A percentile compares a stretch with the other conserved stretches of the same genome.
These are phyloP conservation scores for Neodiprion fabricii DNA, from an alignment of 1,140 invertebrate genomes.

Conservation along the genomic window DNA sequence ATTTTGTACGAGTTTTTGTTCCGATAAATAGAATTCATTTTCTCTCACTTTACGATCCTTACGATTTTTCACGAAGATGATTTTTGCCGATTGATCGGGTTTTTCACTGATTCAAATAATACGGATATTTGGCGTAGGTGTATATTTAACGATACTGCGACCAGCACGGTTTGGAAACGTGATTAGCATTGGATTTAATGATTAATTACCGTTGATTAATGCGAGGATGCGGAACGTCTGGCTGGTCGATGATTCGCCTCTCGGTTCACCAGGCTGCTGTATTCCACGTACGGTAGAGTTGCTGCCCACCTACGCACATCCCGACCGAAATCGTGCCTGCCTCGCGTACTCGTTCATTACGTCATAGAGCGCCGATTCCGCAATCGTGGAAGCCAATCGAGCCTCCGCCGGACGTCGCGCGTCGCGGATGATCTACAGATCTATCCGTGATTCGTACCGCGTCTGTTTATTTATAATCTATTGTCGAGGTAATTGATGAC, in stretches of 20 bases:
- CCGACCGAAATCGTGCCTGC: no score
- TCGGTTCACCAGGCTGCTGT: background rate
- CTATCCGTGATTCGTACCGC: background rate
- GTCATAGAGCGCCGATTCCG: background rate
- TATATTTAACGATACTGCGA: slow-evolving; percentile 40
- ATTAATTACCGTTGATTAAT: slow-evolving; percentile 48
- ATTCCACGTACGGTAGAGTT: background rate
- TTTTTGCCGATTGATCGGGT: no score
- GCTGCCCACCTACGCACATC: no score
- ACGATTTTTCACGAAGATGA: no score
- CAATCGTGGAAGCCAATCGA: background rate
- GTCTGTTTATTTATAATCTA: slow-evolving; percentile 4
- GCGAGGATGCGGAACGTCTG: slow-evolving; percentile 47
- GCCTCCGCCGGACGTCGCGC: background rate
- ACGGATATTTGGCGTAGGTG: background rate
- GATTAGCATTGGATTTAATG: slow-evolving; percentile 50
- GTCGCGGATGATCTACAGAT: no score
- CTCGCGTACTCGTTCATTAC: background rate
- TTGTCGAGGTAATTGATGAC: slow-evolving; percentile 15
- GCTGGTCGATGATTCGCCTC: slow-evolving; percentile 24
- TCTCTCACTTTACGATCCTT: no score
- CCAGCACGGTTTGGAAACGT: slow-evolving; percentile 39
- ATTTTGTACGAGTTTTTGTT: no score
- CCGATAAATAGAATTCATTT: no score
- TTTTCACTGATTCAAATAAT: no score